Percentiles rank a stretch among this genome's conserved stretches.
These are phyloP conservation scores for Ptychodera flava DNA, from an alignment of 35 echinoderm and acorn worm species.

Conservation along the genomic window DNA sequence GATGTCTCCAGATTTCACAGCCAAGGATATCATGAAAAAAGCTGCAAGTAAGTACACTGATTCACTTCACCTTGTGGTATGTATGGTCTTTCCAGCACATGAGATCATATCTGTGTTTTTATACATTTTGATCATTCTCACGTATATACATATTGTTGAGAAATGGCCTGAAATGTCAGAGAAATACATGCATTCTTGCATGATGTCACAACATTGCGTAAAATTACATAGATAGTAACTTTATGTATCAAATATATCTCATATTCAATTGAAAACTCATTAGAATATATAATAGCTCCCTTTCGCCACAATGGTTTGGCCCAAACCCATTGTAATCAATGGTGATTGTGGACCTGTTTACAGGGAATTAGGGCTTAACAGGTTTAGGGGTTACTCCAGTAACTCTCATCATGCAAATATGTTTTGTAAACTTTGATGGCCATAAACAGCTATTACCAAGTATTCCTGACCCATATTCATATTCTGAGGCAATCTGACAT, in stretches of 20 bases:
- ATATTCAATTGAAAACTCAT: not conserved
- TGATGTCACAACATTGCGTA: not conserved
- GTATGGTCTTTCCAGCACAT: not conserved
- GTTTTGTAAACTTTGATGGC: no score
- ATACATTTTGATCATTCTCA: conserved; percentile 16
- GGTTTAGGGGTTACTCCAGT: no score
- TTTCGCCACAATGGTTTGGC: no score
- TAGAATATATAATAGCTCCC: no score
- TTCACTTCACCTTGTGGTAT: not conserved
- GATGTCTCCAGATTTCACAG: conserved; percentile 32
- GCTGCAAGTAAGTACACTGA: conserved; percentile 15
- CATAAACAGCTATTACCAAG: no score
- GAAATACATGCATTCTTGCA: not conserved
- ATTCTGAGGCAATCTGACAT: no score
- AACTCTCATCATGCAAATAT: no score
- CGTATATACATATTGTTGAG: conserved; percentile 5
- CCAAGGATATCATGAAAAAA: conserved; percentile 47
- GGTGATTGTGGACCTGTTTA: no score
- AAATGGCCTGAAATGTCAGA: not conserved
- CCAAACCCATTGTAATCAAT: no score
- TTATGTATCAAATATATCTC: not conserved
- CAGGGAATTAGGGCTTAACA: no score
- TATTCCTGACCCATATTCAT: no score
- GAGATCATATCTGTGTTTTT: not conserved
- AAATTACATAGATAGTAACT: no score